Percentiles rank a stretch among this genome's conserved stretches.
These are phyloP conservation scores for Mesorhabditis sp. DNA, from an alignment of 2,888 invertebrate genomes.

Conservation along the genomic window DNA sequence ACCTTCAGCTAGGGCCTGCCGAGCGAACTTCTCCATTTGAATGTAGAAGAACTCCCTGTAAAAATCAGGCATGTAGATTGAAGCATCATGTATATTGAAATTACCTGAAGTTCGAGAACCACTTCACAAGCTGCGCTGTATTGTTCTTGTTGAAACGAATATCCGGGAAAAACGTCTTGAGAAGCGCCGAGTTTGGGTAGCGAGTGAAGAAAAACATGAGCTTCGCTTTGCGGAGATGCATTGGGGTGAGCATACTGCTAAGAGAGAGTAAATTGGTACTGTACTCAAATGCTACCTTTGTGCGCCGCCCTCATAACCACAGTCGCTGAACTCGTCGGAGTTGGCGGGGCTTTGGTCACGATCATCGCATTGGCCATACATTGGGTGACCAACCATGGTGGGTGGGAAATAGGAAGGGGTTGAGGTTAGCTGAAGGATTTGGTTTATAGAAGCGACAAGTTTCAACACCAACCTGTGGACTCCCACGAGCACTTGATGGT, in stretches of 20 bases:
- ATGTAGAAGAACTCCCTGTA: conserved; percentile 99
- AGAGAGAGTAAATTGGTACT: conserved; percentile 8
- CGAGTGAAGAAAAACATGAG: conserved; percentile 99
- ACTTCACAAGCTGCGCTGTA: conserved; percentile 99
- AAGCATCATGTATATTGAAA: background rate
- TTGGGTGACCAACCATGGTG: conserved; percentile 52
- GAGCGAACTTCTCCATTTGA: conserved; percentile 99
- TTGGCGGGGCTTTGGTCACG: conserved; percentile 45
- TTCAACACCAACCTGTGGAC: conserved; percentile 16
- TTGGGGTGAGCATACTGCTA: conserved; percentile 80
- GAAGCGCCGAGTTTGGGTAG: conserved; percentile 95
- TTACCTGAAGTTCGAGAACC: conserved; percentile 99
- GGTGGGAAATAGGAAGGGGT: conserved; percentile 33
- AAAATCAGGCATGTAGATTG: conserved; percentile 17
- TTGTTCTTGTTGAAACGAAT: conserved; percentile 99
- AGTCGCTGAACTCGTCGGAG: conserved; percentile 46
- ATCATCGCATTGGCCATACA: conserved; percentile 40
- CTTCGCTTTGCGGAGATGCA: conserved; percentile 99
- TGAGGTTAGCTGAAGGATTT: conserved; percentile 19
- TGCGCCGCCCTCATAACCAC: conserved; percentile 35
- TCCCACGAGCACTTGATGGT: conserved; percentile 24
- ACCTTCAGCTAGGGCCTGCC: conserved; percentile 95
- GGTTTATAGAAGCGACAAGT: conserved; percentile 14
- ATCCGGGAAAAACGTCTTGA: conserved; percentile 99
- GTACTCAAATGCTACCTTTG: conserved; percentile 23